Evolutionary conservation across 2,888 invertebrate genomes (phyloP).

Genomic region (Cryptus armator): DNA sequence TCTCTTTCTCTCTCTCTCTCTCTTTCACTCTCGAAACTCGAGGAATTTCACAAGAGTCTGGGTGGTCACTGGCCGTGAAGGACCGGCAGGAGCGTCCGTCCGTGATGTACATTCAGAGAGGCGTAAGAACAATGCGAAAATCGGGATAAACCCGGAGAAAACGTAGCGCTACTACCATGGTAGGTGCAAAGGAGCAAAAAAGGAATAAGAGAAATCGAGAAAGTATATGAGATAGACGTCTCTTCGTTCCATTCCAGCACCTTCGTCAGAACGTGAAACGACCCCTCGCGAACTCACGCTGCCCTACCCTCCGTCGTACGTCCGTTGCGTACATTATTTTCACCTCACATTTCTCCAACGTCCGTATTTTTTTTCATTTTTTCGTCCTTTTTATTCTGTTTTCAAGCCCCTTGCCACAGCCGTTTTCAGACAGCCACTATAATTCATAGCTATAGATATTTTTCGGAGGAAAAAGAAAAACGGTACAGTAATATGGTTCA

Average conservation of each 20-base stretch:
- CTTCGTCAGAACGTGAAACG: constrained; percentile 26
- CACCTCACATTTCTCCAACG: constrained; percentile 26
- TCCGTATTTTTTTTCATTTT: constrained; percentile 8
- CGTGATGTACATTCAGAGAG: constrained; percentile 58
- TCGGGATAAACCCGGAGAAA: constrained; percentile 39
- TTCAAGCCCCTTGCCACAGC: neutral
- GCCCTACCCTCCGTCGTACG: constrained; percentile 13
- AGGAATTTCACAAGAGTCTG: constrained; percentile 44
- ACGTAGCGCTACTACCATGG: neutral
- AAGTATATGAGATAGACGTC: constrained; percentile 30
- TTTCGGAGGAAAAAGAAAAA: too few species aligned
- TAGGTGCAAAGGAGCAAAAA: constrained; percentile 15
- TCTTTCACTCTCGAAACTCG: constrained; percentile 18
- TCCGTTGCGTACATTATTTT: constrained; percentile 44
- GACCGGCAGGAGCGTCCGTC: constrained; percentile 46
- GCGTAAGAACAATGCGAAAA: constrained; percentile 61
- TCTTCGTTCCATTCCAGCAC: constrained; percentile 52
- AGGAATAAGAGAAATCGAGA: constrained; percentile 14
- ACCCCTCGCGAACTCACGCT: constrained; percentile 8
- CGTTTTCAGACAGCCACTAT: neutral
- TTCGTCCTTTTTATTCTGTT: neutral
- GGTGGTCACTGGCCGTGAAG: constrained; percentile 45
- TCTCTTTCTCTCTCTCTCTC: neutral
- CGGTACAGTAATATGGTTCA: too few species aligned
- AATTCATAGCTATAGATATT: too few species aligned